Evolutionary conservation across 2,113 vertebrate genomes (phyloP), one percentile per base, ranked within the genome.

Genomic region (Chitala chitala): DNA sequence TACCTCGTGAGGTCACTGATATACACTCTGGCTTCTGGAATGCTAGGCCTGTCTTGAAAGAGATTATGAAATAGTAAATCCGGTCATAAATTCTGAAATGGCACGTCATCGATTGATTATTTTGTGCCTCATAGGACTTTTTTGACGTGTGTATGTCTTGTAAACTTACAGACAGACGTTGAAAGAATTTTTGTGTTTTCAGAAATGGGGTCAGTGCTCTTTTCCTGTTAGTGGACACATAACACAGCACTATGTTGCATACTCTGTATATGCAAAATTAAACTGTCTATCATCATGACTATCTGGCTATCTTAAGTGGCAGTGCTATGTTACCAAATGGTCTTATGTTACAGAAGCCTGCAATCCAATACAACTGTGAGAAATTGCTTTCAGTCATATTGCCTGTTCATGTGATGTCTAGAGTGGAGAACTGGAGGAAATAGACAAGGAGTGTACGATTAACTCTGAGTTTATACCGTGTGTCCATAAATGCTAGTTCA

Each of bases 241-340:
- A 75, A 84, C 72, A 69, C 38, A 50, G 51, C 78, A 77, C 83
- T 84, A 68, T 71, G 79, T 87, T 87, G 85, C 86, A 33, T 58
- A 48, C 51, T 69, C 46, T 69, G 68, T 86, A 86, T 86, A 89
- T 87, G 85, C 86, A 87, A 86, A 86, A 86, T 86, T 80, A 36
- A 91, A 85, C 77, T 77, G 79, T 85, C 85, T 80, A 83, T 89
- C 87, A 86, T 79, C 74, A 12, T 42, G 80, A 81, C 83, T 89
- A 91, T 90, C 89, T 83, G 65, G 76, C 83, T 84, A 90, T 91
- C 87, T 90, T 90, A 90, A 89, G 87, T 90, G 89, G 85, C 87
- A 87, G 83, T 86, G 88, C 88, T 84, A 81, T 85, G 86, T 90
- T 89, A 89, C 87, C 81, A 82, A 76, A 76, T 75, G 29, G 85